phyloP scores from a whole-genome alignment of 2,888 invertebrate genomes.

The Scrobipalpa costella region DNA sequence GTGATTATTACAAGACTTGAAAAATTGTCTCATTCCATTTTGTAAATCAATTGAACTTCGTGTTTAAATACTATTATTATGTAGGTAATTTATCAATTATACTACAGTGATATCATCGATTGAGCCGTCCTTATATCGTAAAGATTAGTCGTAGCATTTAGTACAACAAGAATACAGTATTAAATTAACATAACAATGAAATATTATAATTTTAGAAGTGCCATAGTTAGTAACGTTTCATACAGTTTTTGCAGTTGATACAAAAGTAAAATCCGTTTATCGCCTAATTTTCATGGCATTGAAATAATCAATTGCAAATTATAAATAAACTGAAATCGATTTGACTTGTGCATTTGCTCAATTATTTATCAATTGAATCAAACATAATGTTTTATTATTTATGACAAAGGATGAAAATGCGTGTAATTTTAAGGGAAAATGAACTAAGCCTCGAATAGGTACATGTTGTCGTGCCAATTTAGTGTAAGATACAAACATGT shows the following conservation, averaged over 20 bases:
- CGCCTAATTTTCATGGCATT: background rate
- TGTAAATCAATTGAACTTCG: background rate
- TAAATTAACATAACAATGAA: conserved; percentile 9
- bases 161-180: conserved; percentile 12
- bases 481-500: background rate
- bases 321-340: conserved; percentile 2
- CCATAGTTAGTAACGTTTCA: conserved; percentile 2
- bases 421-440: conserved; percentile 1
- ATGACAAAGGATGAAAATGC: background rate
- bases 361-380: background rate
- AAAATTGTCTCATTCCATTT: conserved; percentile 9
- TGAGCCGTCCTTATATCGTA: conserved; percentile 9
- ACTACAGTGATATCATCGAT: conserved; percentile 16
- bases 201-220: conserved; percentile 8
- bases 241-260: background rate
- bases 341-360: background rate
- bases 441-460: background rate
- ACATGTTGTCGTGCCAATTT: conserved; percentile 2
- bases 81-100: background rate
- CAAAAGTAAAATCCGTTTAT: background rate
- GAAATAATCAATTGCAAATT: background rate
- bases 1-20: conserved; percentile 10
- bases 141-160: conserved; percentile 14
- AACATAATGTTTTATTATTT: background rate
- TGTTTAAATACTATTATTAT: background rate